Conservation (phyloP, 2,888 invertebrate species). For the Argyra leucocephala region DNA sequence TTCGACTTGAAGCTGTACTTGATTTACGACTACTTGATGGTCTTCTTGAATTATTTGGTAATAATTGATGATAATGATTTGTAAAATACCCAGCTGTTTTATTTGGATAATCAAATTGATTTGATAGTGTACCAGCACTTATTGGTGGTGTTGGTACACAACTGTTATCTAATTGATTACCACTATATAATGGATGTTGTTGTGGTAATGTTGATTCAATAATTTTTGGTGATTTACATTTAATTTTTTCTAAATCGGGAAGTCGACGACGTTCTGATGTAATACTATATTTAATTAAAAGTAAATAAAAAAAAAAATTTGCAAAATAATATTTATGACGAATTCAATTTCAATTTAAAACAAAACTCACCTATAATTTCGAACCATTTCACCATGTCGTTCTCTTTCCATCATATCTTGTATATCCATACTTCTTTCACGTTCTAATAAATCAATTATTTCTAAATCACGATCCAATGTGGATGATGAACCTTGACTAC, state of each 20-base stretch:
- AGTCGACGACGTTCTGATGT: conserved; percentile 34
- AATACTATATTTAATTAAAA: conserved; percentile 21
- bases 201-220: conserved; percentile 28
- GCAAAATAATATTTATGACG: no score
- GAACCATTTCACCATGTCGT: conserved; percentile 32
- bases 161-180: neutral
- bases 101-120: neutral
- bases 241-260: conserved; percentile 40
- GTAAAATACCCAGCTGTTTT: conserved; percentile 2
- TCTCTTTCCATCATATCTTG: conserved; percentile 41
- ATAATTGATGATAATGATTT: conserved; percentile 12
- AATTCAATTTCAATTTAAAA: no score
- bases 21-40: conserved; percentile 15
- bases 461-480: conserved; percentile 42
- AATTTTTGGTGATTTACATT: conserved; percentile 36
- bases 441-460: conserved; percentile 41
- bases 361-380: conserved; percentile 17
- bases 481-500: conserved; percentile 29
- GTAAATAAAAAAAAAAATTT: neutral
- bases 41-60: conserved; percentile 11
- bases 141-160: neutral
- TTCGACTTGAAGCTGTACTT: conserved; percentile 12
- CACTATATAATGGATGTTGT: neutral
- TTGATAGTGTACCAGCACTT: neutral
- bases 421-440: conserved; percentile 43